A percentile compares a stretch with the other conserved stretches of the same genome.
Conservation (phyloP, 37 sponge, comb jelly and placozoan genomes). For the Corticium candelabrum region DNA sequence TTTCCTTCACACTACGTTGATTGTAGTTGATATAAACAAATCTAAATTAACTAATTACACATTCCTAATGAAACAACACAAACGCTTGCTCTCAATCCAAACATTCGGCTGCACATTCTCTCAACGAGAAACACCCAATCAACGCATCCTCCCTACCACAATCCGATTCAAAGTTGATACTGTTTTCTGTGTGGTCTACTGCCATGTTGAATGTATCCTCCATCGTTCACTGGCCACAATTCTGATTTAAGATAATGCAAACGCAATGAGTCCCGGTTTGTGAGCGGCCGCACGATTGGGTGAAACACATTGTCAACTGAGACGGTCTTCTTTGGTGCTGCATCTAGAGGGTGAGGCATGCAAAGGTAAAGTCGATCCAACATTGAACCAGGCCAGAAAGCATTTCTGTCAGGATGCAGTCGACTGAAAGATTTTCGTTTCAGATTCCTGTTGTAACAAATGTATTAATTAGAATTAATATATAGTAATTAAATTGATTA, state of each 20-base stretch:
- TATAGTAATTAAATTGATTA: too few species aligned
- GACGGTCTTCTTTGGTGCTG: neutral
- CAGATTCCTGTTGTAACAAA: too few species aligned
- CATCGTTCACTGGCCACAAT: neutral
- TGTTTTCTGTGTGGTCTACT: neutral
- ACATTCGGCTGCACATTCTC: too few species aligned
- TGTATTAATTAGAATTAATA: too few species aligned
- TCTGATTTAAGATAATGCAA: neutral
- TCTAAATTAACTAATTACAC: too few species aligned
- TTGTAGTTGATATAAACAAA: too few species aligned
- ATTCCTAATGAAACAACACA: too few species aligned
- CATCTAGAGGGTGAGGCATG: neutral
- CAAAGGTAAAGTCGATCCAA: neutral
- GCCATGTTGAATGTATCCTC: neutral
- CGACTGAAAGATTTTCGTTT: too few species aligned
- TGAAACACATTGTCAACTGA: neutral
- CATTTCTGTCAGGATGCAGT: neutral
- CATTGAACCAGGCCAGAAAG: neutral
- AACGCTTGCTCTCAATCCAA: too few species aligned
- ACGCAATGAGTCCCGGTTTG: neutral
- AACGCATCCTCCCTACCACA: too few species aligned
- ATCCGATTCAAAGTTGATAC: neutral
- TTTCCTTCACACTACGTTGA: too few species aligned
- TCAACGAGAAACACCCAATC: too few species aligned
- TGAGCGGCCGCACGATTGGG: neutral